phyloP scores from a whole-genome alignment of 2,888 invertebrate species.

The Deilephila porcellus region DNA sequence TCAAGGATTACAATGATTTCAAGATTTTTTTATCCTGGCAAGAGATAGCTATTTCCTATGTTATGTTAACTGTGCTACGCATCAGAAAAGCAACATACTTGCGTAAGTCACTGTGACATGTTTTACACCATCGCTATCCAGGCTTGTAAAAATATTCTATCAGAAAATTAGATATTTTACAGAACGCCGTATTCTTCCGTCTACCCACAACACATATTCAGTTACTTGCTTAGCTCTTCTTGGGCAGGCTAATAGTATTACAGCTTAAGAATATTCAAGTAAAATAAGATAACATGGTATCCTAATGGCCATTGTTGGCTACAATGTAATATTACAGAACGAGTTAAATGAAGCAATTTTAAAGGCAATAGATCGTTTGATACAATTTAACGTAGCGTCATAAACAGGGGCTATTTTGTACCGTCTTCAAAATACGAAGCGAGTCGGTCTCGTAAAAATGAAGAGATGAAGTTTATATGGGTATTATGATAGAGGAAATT shows the following conservation, averaged over 20 bases:
- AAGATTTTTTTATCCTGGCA: too few species aligned
- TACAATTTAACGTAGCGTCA: slow-evolving; percentile 44
- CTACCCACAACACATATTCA: not conserved
- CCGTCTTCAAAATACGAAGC: slow-evolving; percentile 24
- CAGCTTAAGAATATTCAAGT: not conserved
- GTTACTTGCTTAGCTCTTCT: not conserved
- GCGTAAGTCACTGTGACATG: too few species aligned
- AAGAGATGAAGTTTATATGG: slow-evolving; percentile 13
- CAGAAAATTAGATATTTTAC: too few species aligned
- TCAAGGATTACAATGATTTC: too few species aligned
- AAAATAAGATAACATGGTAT: not conserved
- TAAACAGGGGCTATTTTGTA: slow-evolving; percentile 40
- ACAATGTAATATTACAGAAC: slow-evolving; percentile 19
- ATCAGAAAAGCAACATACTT: too few species aligned
- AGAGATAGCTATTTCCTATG: too few species aligned
- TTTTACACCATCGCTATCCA: too few species aligned
- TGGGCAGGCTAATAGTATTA: not conserved
- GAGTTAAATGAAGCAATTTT: slow-evolving; percentile 44
- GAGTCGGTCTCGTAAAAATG: slow-evolving; percentile 26
- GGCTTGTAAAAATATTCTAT: too few species aligned
- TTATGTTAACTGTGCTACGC: too few species aligned
- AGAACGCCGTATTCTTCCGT: too few species aligned
- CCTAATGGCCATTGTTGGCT: slow-evolving; percentile 27
- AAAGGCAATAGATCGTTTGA: slow-evolving; percentile 41
- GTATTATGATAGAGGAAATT: slow-evolving; percentile 22